Evolutionary conservation across 1,140 invertebrate genomes (phyloP).

Genomic region (Phocides pigmalion): DNA sequence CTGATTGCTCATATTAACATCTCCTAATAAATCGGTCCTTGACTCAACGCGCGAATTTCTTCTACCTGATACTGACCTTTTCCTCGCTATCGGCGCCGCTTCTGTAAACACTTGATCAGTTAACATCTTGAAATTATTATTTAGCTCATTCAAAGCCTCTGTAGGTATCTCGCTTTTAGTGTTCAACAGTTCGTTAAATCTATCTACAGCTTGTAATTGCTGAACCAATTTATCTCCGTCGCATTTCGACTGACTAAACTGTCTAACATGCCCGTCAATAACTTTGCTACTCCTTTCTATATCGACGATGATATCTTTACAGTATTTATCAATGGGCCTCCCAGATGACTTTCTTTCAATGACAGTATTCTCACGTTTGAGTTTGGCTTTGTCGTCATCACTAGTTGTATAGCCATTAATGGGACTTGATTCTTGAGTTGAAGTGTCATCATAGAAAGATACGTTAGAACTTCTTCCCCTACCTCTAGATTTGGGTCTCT

Average conservation of each 20-base stretch:
- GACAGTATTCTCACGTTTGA: slow-evolving; percentile 47
- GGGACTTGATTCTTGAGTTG: slow-evolving; percentile 46
- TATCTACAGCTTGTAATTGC: slow-evolving; percentile 75
- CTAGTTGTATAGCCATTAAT: slow-evolving; percentile 40
- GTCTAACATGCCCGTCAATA: slow-evolving; percentile 78
- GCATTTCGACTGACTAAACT: slow-evolving; percentile 67
- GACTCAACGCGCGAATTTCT: slow-evolving; percentile 49
- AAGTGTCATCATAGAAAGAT: slow-evolving; percentile 60
- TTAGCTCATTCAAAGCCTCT: slow-evolving; percentile 62
- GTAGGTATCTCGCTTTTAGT: slow-evolving; percentile 58
- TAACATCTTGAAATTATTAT: slow-evolving; percentile 76
- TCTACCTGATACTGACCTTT: slow-evolving; percentile 62
- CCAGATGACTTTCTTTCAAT: slow-evolving; percentile 54
- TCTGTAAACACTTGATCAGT: slow-evolving; percentile 60
- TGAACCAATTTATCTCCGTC: slow-evolving; percentile 75
- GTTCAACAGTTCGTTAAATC: slow-evolving; percentile 70
- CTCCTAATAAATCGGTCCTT: slow-evolving; percentile 59
- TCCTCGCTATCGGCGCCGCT: slow-evolving; percentile 46
- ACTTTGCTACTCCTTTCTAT: slow-evolving; percentile 80
- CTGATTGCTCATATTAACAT: slow-evolving; percentile 66
- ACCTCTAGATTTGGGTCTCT: slow-evolving; percentile 70
- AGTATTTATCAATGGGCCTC: slow-evolving; percentile 76
- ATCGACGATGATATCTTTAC: slow-evolving; percentile 77
- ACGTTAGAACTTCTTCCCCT: slow-evolving; percentile 58
- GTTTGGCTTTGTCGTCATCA: slow-evolving; percentile 44